Percentiles rank a stretch among this genome's conserved stretches.
phyloP scores from a whole-genome alignment of 2,113 vertebrate species.

The Poecile atricapillus region DNA sequence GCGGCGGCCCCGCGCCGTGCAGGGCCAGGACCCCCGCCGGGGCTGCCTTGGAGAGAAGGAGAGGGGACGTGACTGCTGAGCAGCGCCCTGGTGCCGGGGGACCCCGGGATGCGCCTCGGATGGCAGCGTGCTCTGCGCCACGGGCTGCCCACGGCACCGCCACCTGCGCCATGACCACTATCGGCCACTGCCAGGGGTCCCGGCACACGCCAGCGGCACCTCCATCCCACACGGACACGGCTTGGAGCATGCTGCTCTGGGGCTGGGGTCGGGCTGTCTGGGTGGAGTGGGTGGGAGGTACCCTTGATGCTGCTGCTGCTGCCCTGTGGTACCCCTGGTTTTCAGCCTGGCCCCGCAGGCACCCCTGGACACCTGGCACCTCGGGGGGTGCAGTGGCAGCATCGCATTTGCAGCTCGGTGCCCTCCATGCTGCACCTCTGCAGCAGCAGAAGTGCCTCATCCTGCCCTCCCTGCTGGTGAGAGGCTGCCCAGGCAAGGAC shows the following conservation, averaged over 20 bases:
- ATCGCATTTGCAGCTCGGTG: background rate
- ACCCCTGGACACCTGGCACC: fast-evolving
- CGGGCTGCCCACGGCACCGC: background rate
- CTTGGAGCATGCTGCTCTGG: background rate
- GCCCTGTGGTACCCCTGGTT: fast-evolving
- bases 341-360: background rate
- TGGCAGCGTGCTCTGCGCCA: background rate
- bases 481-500: background rate
- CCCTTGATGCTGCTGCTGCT: background rate
- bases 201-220: fast-evolving
- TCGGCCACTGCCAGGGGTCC: background rate
- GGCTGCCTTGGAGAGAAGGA: slow-evolving; percentile 42
- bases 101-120: fast-evolving
- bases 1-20: background rate
- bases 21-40: background rate
- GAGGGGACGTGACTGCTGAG: slow-evolving; percentile 34
- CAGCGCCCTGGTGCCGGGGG: background rate
- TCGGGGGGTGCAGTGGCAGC: background rate
- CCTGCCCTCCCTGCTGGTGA: background rate
- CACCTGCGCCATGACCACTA: background rate
- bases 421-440: background rate
- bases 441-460: slow-evolving; percentile 19
- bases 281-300: background rate
- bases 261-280: background rate
- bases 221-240: background rate